phyloP scores from a whole-genome alignment of 2,113 vertebrate genomes.

The Gulo gulo region DNA sequence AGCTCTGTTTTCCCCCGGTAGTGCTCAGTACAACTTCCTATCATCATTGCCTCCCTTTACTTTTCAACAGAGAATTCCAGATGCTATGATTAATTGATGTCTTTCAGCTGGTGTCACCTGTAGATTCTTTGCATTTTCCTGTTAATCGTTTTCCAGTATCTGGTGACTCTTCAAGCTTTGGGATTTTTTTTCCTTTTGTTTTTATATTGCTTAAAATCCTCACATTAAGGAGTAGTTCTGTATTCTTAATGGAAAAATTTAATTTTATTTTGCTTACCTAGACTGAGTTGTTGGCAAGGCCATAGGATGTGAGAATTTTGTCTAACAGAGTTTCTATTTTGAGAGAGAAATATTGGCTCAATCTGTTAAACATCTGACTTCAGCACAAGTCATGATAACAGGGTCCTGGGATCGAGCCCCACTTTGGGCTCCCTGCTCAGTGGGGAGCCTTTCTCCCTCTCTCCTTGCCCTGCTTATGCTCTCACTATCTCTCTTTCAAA shows the following conservation, averaged over 20 bases:
- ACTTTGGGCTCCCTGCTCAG: too few species aligned
- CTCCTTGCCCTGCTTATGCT: too few species aligned
- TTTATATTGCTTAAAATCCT: not conserved
- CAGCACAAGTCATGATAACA: not conserved
- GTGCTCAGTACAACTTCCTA: not conserved
- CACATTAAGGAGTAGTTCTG: not conserved
- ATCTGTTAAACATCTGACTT: not conserved
- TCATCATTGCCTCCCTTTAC: not conserved
- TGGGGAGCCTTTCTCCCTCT: too few species aligned
- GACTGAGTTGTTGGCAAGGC: not conserved
- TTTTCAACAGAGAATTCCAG: not conserved
- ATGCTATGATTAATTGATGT: not conserved
- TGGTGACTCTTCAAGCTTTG: not conserved
- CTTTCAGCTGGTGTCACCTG: not conserved
- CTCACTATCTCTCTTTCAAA: not conserved
- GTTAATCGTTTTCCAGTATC: not conserved
- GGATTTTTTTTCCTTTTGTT: not conserved
- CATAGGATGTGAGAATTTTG: not conserved
- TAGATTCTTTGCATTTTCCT: not conserved
- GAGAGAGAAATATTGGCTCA: not conserved
- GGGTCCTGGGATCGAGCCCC: not conserved
- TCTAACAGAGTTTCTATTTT: not conserved
- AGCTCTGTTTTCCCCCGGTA: not conserved
- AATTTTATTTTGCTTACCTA: not conserved
- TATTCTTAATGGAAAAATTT: not conserved